Base-by-base conservation (phyloP, 1,140 invertebrate genomes). In the Gonatopus flavifemur region DNA sequence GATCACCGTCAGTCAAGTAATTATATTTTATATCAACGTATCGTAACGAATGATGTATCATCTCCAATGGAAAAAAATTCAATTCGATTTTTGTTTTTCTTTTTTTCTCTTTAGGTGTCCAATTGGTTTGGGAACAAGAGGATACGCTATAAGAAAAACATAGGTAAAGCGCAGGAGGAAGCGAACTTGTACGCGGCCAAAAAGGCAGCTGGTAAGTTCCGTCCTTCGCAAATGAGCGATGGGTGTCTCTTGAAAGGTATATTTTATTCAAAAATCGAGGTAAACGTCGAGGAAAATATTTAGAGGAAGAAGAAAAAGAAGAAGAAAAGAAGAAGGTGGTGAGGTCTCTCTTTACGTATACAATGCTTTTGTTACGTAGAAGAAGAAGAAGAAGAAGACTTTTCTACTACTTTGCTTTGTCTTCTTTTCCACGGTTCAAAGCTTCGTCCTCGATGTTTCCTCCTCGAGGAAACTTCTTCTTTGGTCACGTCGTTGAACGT, bases 61-160 rank as follows among this genome's bases (percentile, higher is more conserved):
- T 20, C 22, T n/a, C 2, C 20, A 45, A 45, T 8, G n/a, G 19
- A n/a, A 35, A 35, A 24, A 44, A 21, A 57, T 15, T n/a, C n/a
- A n/a, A n/a, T 7, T 9, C 15, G 20, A 40, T 10, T 0, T n/a
- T 41, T 1, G 16, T 32, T 37, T 22, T 0, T 24, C 15, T 16
- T 51, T 3, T 16, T 52, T 39, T 15, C 42, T 46, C 60, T 57
- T 73, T 83, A 96, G 89, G 93, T 96, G 45, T 96, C 93, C 47
- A 96, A 96, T 84, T 99, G 98, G 98, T 99, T 99, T 77, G 98
- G 98, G 57, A 99, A 99, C 82, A 99, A 99, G 77, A 87, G 98
- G 71, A 99, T 99, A 82, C 88, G 98, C 69, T 99, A 99, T 81
- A 99, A 99, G 88, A 99, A 99, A 83, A 99, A 99, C 79, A 99